phyloP scores from a whole-genome alignment of 2,113 vertebrate species.

The Abramis brama region DNA sequence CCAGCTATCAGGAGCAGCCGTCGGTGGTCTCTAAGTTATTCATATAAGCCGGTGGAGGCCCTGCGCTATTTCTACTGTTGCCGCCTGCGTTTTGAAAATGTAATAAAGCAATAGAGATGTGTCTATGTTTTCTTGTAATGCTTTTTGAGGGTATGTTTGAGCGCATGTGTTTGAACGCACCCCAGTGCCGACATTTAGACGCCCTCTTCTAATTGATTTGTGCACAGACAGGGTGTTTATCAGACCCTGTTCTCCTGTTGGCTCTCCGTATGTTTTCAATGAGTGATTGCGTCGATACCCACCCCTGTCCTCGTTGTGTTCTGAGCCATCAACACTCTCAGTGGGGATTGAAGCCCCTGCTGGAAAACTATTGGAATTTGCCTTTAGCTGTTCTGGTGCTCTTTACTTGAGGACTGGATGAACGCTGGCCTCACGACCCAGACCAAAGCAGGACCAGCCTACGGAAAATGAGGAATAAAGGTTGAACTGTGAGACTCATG shows the following conservation, averaged over 20 bases:
- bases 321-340: constrained; percentile 47
- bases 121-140: constrained; percentile 37
- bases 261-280: constrained; percentile 57
- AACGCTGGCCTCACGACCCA: neutral
- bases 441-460: neutral
- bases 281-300: constrained; percentile 49
- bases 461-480: neutral
- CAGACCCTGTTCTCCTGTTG: constrained; percentile 51
- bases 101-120: constrained; percentile 39
- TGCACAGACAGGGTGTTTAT: constrained; percentile 59
- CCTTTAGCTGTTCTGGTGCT: constrained; percentile 28
- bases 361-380: constrained; percentile 48
- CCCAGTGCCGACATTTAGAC: constrained; percentile 27
- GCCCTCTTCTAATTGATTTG: constrained; percentile 59
- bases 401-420: constrained; percentile 28
- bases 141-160: constrained; percentile 23
- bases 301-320: constrained; percentile 36
- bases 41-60: constrained; percentile 45
- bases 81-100: constrained; percentile 16
- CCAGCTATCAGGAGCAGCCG: constrained; percentile 38
- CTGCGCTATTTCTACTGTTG: constrained; percentile 41
- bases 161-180: neutral
- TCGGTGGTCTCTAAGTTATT: constrained; percentile 53
- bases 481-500: neutral
- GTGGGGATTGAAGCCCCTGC: constrained; percentile 41